Evolutionary conservation across 2,113 vertebrate species (phyloP).

Genomic region (Calyptommatus sinebrachiatus): DNA sequence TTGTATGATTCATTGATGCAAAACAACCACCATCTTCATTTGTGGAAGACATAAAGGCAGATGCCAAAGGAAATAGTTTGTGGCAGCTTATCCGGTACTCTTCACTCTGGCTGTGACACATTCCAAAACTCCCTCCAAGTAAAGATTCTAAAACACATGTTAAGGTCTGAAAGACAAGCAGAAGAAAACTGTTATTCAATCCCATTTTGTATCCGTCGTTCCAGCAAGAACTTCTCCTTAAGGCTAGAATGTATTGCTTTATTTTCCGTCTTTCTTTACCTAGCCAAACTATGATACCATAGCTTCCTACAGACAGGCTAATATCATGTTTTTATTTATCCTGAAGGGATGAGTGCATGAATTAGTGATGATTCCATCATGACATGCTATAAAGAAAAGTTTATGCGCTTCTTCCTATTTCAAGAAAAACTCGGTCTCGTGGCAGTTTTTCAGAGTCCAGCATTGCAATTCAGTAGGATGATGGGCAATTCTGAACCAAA

Average conservation of each 20-base stretch:
- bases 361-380: too few relatives aligned
- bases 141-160: conserved; percentile 72
- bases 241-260: background rate
- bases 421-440: too few relatives aligned
- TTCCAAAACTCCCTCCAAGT: conserved; percentile 76
- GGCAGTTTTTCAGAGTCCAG: too few relatives aligned
- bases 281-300: background rate
- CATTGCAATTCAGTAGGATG: too few relatives aligned
- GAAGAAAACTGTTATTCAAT: conserved; percentile 37
- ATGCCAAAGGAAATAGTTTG: conserved; percentile 71
- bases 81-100: conserved; percentile 75
- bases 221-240: background rate
- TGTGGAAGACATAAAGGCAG: conserved; percentile 70
- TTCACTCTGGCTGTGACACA: conserved; percentile 69
- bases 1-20: conserved; percentile 56
- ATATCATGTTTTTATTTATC: too few relatives aligned
- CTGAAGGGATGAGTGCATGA: too few relatives aligned
- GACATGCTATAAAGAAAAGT: too few relatives aligned
- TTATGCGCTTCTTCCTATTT: too few relatives aligned
- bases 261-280: background rate
- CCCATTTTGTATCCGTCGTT: background rate
- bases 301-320: too few relatives aligned
- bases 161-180: conserved; percentile 63
- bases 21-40: conserved; percentile 57
- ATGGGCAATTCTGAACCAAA: too few relatives aligned